Conservation (phyloP, 1,140 invertebrate species). For the Drosophila gunungcola region DNA sequence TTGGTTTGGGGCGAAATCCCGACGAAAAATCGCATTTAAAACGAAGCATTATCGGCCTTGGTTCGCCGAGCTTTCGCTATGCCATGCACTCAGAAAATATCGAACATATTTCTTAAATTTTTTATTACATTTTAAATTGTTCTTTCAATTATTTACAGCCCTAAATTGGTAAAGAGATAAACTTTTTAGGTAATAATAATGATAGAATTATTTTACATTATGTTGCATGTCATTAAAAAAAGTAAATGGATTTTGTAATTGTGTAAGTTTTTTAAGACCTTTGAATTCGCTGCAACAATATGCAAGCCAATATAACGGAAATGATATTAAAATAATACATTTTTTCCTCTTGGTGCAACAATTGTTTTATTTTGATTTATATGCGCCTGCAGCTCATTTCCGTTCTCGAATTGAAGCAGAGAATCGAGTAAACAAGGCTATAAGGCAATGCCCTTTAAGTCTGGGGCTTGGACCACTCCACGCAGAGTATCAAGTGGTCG, state of each 20-base stretch:
- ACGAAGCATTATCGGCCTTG: constrained; percentile 54
- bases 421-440: not conserved
- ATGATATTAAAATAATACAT: no score
- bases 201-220: no score
- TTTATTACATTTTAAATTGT: no score
- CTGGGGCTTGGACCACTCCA: constrained; percentile 98
- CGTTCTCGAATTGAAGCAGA: constrained; percentile 3
- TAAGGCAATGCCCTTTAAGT: constrained; percentile 23
- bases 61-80: constrained; percentile 5
- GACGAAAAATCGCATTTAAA: constrained; percentile 58
- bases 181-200: no score
- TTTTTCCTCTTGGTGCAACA: not conserved
- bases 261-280: no score
- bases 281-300: no score
- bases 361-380: constrained; percentile 37
- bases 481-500: constrained; percentile 98
- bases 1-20: constrained; percentile 27
- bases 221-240: no score
- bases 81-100: not conserved
- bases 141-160: no score
- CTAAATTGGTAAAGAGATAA: no score
- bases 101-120: no score
- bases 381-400: constrained; percentile 20
- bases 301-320: not conserved
- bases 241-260: no score